phyloP scores from a whole-genome alignment of 2,888 invertebrate genomes.

The Choristoneura rosaceana region DNA sequence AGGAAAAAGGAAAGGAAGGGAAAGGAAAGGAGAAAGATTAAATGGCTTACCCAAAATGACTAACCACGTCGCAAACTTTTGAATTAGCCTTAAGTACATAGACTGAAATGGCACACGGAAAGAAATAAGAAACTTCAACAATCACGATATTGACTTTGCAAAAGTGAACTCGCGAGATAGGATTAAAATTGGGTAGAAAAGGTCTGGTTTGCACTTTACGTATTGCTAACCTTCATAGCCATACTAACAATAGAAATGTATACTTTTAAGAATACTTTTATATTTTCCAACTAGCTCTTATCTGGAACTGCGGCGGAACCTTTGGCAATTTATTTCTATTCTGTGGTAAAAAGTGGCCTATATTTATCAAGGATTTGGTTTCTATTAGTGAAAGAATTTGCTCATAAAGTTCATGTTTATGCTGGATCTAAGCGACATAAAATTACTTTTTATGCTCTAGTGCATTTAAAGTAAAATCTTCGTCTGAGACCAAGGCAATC shows the following conservation, averaged over 20 bases:
- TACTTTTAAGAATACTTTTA: not conserved
- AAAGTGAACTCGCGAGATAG: slow-evolving; percentile 42
- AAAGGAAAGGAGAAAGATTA: too few species aligned
- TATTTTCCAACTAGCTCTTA: not conserved
- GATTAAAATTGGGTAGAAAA: slow-evolving; percentile 53
- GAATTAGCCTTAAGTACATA: not conserved
- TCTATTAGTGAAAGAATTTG: too few species aligned
- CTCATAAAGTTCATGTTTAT: too few species aligned
- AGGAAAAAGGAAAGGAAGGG: too few species aligned
- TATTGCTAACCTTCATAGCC: slow-evolving; percentile 35
- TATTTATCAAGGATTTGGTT: too few species aligned
- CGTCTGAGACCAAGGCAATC: too few species aligned
- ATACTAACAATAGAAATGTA: slow-evolving; percentile 13
- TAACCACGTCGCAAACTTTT: not conserved
- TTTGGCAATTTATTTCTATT: too few species aligned
- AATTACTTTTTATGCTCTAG: too few species aligned
- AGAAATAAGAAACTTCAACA: slow-evolving; percentile 33
- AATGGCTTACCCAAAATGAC: not conserved
- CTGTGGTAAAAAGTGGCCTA: too few species aligned
- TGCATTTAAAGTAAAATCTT: too few species aligned
- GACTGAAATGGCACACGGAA: not conserved
- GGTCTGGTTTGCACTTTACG: slow-evolving; percentile 50
- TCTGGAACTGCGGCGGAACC: too few species aligned
- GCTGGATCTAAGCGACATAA: too few species aligned
- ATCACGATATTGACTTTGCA: slow-evolving; percentile 47